A percentile compares a stretch with the other conserved stretches of the same genome.
Evolutionary conservation across 1,140 invertebrate genomes (phyloP).

Genomic region (Phortica variegata): DNA sequence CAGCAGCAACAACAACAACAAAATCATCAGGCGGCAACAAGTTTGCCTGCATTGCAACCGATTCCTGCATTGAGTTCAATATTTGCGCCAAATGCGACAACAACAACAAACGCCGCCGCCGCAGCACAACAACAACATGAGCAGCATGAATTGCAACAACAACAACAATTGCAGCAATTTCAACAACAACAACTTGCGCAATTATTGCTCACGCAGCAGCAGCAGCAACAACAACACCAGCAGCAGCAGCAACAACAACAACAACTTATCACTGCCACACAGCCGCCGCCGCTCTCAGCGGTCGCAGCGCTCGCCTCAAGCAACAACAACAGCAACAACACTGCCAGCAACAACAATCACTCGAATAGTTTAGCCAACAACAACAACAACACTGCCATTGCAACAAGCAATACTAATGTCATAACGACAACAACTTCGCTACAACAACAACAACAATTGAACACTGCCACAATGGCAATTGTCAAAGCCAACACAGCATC

Average conservation of each 20-base stretch:
- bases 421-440: slow-evolving; percentile 5
- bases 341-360: slow-evolving; percentile 11
- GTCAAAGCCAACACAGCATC: slow-evolving; percentile 15
- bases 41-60: slow-evolving; percentile 42
- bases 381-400: slow-evolving; percentile 12
- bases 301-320: slow-evolving; percentile 9
- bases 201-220: slow-evolving; percentile 29
- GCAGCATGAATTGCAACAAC: slow-evolving; percentile 18
- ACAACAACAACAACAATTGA: slow-evolving; percentile 28
- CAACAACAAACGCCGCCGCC: slow-evolving; percentile 14
- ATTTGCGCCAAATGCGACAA: slow-evolving; percentile 27
- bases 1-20: slow-evolving; percentile 4
- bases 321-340: slow-evolving; percentile 18
- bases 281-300: slow-evolving; percentile 36
- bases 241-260: slow-evolving; percentile 41
- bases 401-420: too few relatives aligned
- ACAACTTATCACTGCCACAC: slow-evolving; percentile 36
- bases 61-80: slow-evolving; percentile 51
- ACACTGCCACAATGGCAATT: slow-evolving; percentile 20
- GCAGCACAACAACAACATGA: slow-evolving; percentile 23
- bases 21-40: slow-evolving; percentile 20
- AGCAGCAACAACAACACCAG: slow-evolving; percentile 26
- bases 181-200: slow-evolving; percentile 40
- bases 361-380: slow-evolving; percentile 13
- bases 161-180: slow-evolving; percentile 27